Conservation (phyloP, 2,797 vertebrate genomes). For the Stomatorhinus walkeri region DNA sequence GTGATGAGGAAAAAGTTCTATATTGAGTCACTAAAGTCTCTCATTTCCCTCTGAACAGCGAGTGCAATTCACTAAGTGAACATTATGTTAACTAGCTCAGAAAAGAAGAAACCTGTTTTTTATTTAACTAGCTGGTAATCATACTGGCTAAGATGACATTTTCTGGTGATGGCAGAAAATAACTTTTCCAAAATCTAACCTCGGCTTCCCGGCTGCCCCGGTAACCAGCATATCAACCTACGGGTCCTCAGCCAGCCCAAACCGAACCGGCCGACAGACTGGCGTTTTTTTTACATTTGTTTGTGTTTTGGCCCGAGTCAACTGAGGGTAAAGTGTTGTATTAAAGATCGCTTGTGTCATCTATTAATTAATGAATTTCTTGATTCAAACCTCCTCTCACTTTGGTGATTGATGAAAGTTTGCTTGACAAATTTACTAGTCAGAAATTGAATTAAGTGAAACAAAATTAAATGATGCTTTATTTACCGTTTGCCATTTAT, state of each 20-base stretch:
- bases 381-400: not conserved
- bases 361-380: not conserved
- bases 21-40: not conserved
- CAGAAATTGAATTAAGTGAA: not conserved
- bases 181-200: constrained; percentile 12
- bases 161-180: constrained; percentile 8
- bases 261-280: not conserved
- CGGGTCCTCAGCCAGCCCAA: constrained; percentile 36
- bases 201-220: constrained; percentile 59
- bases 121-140: not conserved
- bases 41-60: not conserved
- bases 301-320: not conserved
- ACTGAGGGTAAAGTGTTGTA: not conserved
- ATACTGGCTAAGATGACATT: not conserved
- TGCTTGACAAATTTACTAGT: not conserved
- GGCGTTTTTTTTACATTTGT: not conserved
- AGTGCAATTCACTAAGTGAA: not conserved
- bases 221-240: constrained; percentile 49
- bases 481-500: not conserved
- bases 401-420: not conserved
- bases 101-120: not conserved
- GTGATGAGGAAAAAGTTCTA: not conserved
- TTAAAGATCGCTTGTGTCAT: not conserved
- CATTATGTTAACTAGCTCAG: not conserved
- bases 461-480: not conserved